These are phyloP conservation scores for Drosophila rufa DNA, from an alignment of 1,140 invertebrate species.

Conservation along the genomic window DNA sequence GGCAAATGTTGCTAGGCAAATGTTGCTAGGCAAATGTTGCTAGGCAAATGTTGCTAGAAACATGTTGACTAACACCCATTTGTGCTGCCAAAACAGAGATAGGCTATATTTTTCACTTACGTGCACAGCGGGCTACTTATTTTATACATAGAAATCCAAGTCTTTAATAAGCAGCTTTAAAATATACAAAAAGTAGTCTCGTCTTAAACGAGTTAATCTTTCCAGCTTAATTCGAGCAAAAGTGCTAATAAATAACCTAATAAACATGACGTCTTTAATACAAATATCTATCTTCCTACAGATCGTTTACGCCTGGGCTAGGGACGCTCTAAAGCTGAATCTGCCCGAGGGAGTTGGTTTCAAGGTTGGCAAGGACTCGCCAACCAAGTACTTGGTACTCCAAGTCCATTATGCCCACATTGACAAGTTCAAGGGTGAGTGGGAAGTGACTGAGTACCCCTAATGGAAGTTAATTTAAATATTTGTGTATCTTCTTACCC, in stretches of 20 bases:
- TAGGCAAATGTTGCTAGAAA: too few species aligned
- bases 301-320: conserved; percentile 98
- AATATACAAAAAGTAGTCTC: too few species aligned
- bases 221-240: background rate
- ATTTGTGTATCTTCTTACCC: conserved; percentile 64
- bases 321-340: conserved; percentile 94
- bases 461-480: background rate
- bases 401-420: conserved; percentile 97
- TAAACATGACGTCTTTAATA: background rate
- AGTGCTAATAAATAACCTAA: background rate
- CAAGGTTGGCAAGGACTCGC: conserved; percentile 90
- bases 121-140: too few species aligned
- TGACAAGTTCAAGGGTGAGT: conserved; percentile 89
- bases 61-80: too few species aligned
- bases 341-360: conserved; percentile 95
- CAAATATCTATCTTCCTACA: conserved; percentile 78
- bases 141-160: too few species aligned
- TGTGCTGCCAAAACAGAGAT: too few species aligned
- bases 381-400: conserved; percentile 92
- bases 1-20: too few species aligned
- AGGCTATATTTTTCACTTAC: too few species aligned
- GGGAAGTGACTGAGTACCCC: background rate
- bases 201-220: background rate
- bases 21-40: too few species aligned
- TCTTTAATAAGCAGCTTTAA: too few species aligned